Evolutionary conservation across 64 coral and sea anemone species (phyloP).

Genomic region (Pocillopora verrucosa): DNA sequence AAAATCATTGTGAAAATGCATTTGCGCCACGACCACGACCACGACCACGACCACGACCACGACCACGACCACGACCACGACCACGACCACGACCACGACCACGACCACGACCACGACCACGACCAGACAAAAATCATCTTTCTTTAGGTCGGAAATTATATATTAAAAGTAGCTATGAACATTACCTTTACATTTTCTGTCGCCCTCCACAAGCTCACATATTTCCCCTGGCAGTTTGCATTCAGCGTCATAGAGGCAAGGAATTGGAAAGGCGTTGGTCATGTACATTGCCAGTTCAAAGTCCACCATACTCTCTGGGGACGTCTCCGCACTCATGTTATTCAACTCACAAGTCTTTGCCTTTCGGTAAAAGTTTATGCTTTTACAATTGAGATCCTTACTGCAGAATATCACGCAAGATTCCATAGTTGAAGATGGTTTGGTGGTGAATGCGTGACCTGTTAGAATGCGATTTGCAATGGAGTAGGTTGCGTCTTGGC

Average conservation of each 20-base stretch:
- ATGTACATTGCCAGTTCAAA: neutral
- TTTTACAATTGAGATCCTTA: neutral
- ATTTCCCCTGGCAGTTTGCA: neutral
- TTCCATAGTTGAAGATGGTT: neutral
- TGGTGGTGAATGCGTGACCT: neutral
- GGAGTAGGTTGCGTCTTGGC: neutral
- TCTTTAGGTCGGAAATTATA: no score
- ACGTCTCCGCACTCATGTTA: neutral
- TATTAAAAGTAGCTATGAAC: no score
- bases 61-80: no score
- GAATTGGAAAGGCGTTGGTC: neutral
- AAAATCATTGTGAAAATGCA: no score
- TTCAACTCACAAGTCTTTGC: constrained; percentile 16
- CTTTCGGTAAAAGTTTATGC: constrained; percentile 1
- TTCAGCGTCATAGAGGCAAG: neutral
- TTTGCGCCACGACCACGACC: no score
- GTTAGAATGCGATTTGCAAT: neutral
- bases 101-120: no score
- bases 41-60: no score
- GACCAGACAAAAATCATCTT: no score
- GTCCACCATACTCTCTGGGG: neutral
- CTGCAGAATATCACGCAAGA: neutral
- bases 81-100: no score
- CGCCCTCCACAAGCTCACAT: neutral
- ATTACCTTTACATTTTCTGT: constrained; percentile 2